Conservation (phyloP, 2,888 invertebrate species). For the Plutella xylostella region DNA sequence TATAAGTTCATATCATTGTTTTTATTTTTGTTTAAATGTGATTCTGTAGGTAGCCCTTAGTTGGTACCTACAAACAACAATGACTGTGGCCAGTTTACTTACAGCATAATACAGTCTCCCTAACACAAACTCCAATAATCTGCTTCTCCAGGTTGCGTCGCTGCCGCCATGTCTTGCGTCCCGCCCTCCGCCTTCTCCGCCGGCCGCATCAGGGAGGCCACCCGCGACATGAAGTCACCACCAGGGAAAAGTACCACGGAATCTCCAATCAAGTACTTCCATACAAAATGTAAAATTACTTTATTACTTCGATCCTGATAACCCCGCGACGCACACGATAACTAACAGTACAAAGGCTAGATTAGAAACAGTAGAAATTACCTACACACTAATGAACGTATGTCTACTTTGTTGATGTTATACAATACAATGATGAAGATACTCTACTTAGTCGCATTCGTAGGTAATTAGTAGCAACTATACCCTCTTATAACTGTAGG, state of each 20-base stretch:
- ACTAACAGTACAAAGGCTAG: too few species aligned
- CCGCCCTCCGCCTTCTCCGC: conserved; percentile 83
- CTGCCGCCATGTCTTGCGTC: conserved; percentile 75
- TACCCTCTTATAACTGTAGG: too few species aligned
- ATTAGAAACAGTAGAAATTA: too few species aligned
- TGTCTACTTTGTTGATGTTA: too few species aligned
- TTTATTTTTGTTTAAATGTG: conserved; percentile 1
- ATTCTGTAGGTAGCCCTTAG: too few species aligned
- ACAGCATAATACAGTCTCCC: not conserved
- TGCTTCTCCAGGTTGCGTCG: conserved; percentile 51
- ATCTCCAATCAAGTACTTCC: conserved; percentile 41
- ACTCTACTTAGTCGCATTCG: too few species aligned
- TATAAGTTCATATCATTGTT: not conserved
- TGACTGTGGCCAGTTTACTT: not conserved
- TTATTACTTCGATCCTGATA: not conserved
- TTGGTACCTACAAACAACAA: not conserved
- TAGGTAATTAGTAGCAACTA: too few species aligned
- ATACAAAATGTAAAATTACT: conserved; percentile 33
- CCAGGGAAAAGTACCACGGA: conserved; percentile 50
- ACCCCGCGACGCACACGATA: too few species aligned
- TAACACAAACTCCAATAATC: too few species aligned
- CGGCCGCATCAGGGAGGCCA: conserved; percentile 75
- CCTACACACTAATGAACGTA: too few species aligned
- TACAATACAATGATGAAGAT: too few species aligned
- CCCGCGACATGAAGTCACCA: conserved; percentile 66